A percentile compares a stretch with the other conserved stretches of the same genome.
These are phyloP conservation scores for Thymelicus acteon DNA, from an alignment of 2,888 invertebrate species.

Conservation along the genomic window DNA sequence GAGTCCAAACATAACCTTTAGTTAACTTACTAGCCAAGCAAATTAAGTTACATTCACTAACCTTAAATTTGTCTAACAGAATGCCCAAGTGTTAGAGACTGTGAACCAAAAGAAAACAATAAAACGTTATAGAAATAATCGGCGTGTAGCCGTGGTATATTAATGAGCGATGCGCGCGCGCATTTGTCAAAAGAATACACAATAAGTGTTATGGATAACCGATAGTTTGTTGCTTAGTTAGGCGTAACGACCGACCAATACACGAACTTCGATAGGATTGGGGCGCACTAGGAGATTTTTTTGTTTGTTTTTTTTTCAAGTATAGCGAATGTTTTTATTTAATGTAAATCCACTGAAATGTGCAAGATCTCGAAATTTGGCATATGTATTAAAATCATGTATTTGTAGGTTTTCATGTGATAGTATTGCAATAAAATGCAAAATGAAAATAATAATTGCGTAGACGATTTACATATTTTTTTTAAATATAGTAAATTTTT, in stretches of 20 bases:
- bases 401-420: too few relatives aligned
- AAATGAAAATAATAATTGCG: too few relatives aligned
- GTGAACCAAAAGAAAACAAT: constrained; percentile 53
- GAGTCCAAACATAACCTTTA: too few relatives aligned
- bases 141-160: constrained; percentile 55
- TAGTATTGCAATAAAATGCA: too few relatives aligned
- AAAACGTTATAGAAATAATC: constrained; percentile 59
- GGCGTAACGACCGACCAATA: constrained; percentile 59
- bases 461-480: too few relatives aligned
- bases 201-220: constrained; percentile 80
- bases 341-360: too few relatives aligned
- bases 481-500: too few relatives aligned
- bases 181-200: constrained; percentile 80
- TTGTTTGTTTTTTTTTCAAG: not conserved
- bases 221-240: constrained; percentile 78
- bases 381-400: too few relatives aligned
- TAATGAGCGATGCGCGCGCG: constrained; percentile 61
- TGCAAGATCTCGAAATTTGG: too few relatives aligned
- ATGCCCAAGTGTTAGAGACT: not conserved
- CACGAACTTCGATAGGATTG: constrained; percentile 46
- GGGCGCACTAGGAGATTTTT: constrained; percentile 48
- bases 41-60: not conserved
- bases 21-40: not conserved
- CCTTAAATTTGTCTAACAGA: not conserved
- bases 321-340: too few relatives aligned